phyloP scores from a whole-genome alignment of 2,888 invertebrate species.

The Bembecia ichneumoniformis region DNA sequence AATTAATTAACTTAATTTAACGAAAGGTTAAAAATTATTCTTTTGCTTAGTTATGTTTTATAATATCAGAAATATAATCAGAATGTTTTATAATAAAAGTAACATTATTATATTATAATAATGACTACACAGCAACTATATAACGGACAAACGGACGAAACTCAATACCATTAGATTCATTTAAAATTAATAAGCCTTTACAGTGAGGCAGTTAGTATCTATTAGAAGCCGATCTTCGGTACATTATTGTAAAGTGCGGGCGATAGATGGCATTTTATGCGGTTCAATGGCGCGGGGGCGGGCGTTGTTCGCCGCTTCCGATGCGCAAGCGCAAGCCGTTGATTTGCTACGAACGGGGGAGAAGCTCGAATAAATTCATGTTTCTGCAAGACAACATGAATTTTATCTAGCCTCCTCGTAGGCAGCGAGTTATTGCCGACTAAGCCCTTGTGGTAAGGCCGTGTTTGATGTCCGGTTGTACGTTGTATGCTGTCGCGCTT shows the following conservation, averaged over 20 bases:
- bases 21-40: no score
- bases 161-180: no score
- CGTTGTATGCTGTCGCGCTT: constrained; percentile 9
- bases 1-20: no score
- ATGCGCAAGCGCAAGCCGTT: constrained; percentile 17
- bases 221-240: constrained; percentile 29
- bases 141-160: no score
- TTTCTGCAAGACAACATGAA: constrained; percentile 26
- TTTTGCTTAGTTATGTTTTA: no score
- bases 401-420: constrained; percentile 17
- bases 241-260: constrained; percentile 25
- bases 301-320: constrained; percentile 22
- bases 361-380: constrained; percentile 38
- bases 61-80: no score
- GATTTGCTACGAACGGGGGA: constrained; percentile 30
- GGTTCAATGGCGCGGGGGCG: constrained; percentile 48
- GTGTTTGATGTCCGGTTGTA: constrained; percentile 6
- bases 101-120: no score
- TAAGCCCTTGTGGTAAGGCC: constrained; percentile 1
- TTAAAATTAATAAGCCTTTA: constrained; percentile 8
- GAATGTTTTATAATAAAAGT: no score
- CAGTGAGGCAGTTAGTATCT: constrained; percentile 20
- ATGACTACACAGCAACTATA: no score
- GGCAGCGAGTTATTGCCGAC: constrained; percentile 11
- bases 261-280: constrained; percentile 33